Evolutionary conservation across 2,113 vertebrate genomes (phyloP).

Genomic region (Oncorhynchus keta): DNA sequence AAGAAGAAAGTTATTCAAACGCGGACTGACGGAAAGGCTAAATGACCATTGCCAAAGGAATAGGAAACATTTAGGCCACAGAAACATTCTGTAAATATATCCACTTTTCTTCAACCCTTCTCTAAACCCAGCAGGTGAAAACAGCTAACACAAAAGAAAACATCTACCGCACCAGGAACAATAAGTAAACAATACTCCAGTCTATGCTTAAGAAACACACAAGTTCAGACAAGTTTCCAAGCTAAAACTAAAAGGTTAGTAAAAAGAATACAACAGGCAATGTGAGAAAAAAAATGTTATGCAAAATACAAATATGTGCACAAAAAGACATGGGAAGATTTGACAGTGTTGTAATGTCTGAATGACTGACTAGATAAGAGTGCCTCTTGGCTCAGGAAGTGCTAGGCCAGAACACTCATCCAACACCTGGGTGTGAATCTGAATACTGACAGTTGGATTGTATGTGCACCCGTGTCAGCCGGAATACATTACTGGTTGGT

Average conservation of each 20-base stretch:
- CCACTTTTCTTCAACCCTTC: not conserved
- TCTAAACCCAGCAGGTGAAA: not conserved
- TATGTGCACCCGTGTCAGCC: not conserved
- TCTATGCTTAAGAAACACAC: not conserved
- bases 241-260: not conserved
- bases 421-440: not conserved
- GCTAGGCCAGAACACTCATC: not conserved
- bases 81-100: no score
- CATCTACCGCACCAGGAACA: not conserved
- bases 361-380: not conserved
- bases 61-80: not conserved
- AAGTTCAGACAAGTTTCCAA: not conserved
- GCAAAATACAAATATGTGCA: not conserved
- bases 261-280: not conserved
- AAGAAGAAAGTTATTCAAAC: constrained; percentile 3
- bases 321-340: not conserved
- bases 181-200: not conserved
- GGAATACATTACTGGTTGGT: no score
- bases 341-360: not conserved
- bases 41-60: not conserved
- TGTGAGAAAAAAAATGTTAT: not conserved
- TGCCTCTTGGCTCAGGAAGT: not conserved
- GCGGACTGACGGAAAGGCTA: no score
- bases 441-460: not conserved
- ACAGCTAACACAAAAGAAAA: not conserved